These are phyloP conservation scores for Oxyruncus cristatus DNA, from an alignment of 2,113 vertebrate species.

Conservation along the genomic window DNA sequence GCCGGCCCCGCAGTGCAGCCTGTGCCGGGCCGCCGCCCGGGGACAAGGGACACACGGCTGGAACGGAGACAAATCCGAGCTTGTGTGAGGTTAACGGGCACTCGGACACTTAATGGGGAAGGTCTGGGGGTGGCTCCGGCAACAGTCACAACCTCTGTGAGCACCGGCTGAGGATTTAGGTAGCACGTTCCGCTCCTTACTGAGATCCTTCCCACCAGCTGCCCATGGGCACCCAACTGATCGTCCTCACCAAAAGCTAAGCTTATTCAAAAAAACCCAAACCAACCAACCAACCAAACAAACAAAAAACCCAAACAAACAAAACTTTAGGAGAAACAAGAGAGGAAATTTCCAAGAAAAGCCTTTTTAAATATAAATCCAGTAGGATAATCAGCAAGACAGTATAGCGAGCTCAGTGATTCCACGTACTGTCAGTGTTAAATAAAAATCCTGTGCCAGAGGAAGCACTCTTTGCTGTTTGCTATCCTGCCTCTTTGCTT, in stretches of 20 bases:
- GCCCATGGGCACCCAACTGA: background rate
- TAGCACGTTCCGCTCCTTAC: background rate
- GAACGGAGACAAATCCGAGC: too few species aligned
- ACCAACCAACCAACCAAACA: too few species aligned
- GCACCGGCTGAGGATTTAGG: accelerated
- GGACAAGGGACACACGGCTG: background rate
- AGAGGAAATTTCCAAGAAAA: background rate
- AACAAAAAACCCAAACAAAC: too few species aligned
- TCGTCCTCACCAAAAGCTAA: background rate
- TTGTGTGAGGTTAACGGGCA: accelerated
- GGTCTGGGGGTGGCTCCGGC: background rate
- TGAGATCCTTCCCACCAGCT: background rate
- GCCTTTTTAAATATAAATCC: background rate
- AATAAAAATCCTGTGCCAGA: background rate
- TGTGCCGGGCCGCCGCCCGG: background rate
- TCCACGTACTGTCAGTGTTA: background rate
- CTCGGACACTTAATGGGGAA: background rate
- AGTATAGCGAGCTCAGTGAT: background rate
- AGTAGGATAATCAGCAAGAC: background rate
- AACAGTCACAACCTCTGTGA: too few species aligned
- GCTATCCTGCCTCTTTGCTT: background rate
- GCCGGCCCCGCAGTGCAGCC: background rate
- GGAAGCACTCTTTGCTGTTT: background rate
- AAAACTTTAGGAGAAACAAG: background rate
- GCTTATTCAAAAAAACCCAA: background rate